These are phyloP conservation scores for Zoanthus sansibaricus DNA, from an alignment of 92 coral and sea anemone genomes.

Conservation along the genomic window DNA sequence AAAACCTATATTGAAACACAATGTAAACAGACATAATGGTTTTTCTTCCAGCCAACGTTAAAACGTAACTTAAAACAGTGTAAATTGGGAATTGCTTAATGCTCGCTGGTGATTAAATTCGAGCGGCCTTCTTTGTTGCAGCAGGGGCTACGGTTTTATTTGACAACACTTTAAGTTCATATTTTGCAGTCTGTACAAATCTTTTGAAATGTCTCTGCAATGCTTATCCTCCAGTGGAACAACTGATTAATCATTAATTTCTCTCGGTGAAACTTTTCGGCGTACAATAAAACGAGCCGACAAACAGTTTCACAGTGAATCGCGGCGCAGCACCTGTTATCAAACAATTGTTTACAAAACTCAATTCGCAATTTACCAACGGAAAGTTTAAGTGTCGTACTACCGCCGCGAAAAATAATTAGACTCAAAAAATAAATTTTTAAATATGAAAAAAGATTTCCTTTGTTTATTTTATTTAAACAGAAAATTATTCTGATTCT, in stretches of 20 bases:
- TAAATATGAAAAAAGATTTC: neutral
- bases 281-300: neutral
- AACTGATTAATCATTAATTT: neutral
- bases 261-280: neutral
- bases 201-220: neutral
- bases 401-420: neutral
- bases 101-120: too few species aligned
- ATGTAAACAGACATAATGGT: too few species aligned
- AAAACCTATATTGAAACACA: too few species aligned
- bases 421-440: neutral
- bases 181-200: neutral
- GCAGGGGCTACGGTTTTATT: neutral
- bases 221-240: neutral
- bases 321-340: neutral
- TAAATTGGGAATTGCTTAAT: too few species aligned
- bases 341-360: neutral
- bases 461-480: neutral
- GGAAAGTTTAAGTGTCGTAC: neutral
- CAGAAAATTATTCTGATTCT: neutral
- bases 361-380: conserved; percentile 9
- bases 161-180: neutral
- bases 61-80: too few species aligned
- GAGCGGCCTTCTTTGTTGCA: neutral
- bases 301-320: neutral
- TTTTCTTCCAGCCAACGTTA: too few species aligned